These are phyloP conservation scores for Pedionomus torquatus DNA, from an alignment of 2,113 vertebrate genomes.

Conservation along the genomic window DNA sequence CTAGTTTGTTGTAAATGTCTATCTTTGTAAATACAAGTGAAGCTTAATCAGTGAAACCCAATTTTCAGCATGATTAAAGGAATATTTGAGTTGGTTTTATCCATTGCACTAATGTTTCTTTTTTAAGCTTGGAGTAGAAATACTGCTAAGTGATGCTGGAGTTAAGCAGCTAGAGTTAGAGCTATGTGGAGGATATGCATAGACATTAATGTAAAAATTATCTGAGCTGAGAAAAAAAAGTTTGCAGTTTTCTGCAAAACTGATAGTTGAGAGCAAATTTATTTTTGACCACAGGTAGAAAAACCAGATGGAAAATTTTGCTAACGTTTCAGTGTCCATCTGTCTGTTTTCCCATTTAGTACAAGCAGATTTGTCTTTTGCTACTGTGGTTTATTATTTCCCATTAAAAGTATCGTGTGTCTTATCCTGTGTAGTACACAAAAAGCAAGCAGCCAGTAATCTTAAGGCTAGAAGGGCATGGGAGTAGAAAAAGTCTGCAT, in stretches of 20 bases:
- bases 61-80: slow-evolving; percentile 33
- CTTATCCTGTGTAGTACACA: background rate
- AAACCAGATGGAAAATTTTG: background rate
- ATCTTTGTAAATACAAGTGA: slow-evolving; percentile 57
- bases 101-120: background rate
- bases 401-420: background rate
- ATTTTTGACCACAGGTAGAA: background rate
- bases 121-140: background rate
- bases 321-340: background rate
- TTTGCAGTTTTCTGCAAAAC: background rate
- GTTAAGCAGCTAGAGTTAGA: background rate
- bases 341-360: background rate
- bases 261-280: background rate
- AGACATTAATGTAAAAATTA: background rate
- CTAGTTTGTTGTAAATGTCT: slow-evolving; percentile 40
- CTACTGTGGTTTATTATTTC: background rate
- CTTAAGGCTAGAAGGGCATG: background rate
- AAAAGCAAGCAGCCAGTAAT: background rate
- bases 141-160: background rate
- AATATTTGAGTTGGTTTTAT: background rate
- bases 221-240: background rate
- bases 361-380: background rate
- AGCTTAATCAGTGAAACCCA: background rate
- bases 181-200: background rate
- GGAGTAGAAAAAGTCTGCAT: background rate